Evolutionary conservation across 2,113 vertebrate genomes (phyloP).

Genomic region (Spheniscus mendiculus): DNA sequence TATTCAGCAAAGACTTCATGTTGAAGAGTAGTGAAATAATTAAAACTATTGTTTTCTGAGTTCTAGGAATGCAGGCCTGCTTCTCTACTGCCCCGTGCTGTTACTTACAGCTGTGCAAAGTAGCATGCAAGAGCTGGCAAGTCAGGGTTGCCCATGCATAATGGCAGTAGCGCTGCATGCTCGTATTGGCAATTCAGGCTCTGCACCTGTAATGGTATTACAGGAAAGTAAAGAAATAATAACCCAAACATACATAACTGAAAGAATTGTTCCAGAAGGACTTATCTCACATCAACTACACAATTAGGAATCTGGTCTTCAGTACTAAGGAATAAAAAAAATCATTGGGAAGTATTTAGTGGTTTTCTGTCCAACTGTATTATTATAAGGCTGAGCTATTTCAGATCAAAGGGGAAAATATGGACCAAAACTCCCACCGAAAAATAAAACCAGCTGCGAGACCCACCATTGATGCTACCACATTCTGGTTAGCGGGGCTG

Average conservation of each 20-base stretch:
- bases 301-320: slow-evolving; percentile 34
- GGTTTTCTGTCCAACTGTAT: slow-evolving; percentile 4
- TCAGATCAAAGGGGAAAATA: neutral
- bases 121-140: fast-evolving
- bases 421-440: neutral
- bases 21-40: neutral
- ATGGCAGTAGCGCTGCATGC: fast-evolving
- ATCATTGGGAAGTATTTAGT: neutral
- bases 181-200: neutral
- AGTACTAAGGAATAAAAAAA: neutral
- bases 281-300: slow-evolving; percentile 46
- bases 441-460: neutral
- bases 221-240: neutral
- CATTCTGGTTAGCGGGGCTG: neutral
- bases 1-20: neutral
- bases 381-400: slow-evolving; percentile 21
- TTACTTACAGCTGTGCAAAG: neutral
- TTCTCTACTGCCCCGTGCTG: neutral
- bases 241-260: neutral
- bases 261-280: slow-evolving; percentile 57
- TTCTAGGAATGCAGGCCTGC: neutral
- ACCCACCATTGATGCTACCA: neutral
- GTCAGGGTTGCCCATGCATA: neutral
- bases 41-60: neutral
- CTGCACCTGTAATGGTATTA: neutral